A percentile compares a stretch with the other conserved stretches of the same genome.
These are phyloP conservation scores for Erpobdella octoculata DNA, from an alignment of 2,888 invertebrate species.

Conservation along the genomic window DNA sequence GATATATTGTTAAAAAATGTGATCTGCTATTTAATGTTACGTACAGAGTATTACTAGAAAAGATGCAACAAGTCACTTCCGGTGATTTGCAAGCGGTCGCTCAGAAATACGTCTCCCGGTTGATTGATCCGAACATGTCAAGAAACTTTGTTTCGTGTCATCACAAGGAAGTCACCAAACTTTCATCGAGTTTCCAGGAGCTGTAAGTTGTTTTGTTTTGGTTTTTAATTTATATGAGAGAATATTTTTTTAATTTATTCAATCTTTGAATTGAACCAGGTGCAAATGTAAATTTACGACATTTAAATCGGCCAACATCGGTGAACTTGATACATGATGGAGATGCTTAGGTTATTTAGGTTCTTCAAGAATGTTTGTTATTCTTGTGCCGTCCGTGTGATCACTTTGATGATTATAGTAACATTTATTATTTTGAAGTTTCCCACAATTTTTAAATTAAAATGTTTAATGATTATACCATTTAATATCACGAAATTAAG, in stretches of 20 bases:
- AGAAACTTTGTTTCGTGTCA: conserved; percentile 71
- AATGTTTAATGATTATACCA: too few species aligned
- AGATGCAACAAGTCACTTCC: conserved; percentile 62
- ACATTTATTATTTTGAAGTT: too few species aligned
- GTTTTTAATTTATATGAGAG: too few species aligned
- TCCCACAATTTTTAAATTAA: too few species aligned
- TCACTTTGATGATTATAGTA: too few species aligned
- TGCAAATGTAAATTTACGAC: background rate
- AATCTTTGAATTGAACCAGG: conserved; percentile 19
- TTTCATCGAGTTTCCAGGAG: conserved; percentile 60
- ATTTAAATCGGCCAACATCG: background rate
- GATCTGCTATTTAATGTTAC: background rate
- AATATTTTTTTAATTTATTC: conserved; percentile 4
- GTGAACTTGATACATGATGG: background rate
- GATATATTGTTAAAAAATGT: background rate
- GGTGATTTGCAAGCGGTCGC: conserved; percentile 64
- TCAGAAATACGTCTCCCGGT: conserved; percentile 62
- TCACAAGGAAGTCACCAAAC: conserved; percentile 65
- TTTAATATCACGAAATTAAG: too few species aligned
- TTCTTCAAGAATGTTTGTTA: conserved; percentile 5
- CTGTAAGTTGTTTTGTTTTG: conserved; percentile 29
- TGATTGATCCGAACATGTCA: conserved; percentile 61
- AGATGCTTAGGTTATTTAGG: background rate
- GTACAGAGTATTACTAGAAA: conserved; percentile 60
- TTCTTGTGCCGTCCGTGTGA: too few species aligned